Percentiles rank a stretch among this genome's conserved stretches.
These are phyloP conservation scores for Acronicta aceris DNA, from an alignment of 2,888 invertebrate genomes.

Conservation along the genomic window DNA sequence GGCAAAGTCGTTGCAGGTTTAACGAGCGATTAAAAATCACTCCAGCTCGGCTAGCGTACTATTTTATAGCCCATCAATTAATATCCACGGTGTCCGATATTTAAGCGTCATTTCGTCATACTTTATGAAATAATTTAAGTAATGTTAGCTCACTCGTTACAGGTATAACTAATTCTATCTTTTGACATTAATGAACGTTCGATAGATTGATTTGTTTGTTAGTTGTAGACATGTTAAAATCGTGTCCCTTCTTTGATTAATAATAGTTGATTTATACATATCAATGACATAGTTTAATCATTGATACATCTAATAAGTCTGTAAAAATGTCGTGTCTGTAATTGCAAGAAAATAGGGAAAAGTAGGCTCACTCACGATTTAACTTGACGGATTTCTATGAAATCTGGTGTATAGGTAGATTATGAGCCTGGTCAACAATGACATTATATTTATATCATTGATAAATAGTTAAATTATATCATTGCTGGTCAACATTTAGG, in stretches of 20 bases:
- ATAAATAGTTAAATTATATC: too few species aligned
- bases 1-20: slow-evolving; percentile 61
- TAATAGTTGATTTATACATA: too few species aligned
- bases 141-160: slow-evolving; percentile 6
- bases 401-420: too few species aligned
- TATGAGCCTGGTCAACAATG: too few species aligned
- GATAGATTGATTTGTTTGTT: slow-evolving; percentile 3
- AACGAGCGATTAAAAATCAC: slow-evolving; percentile 73
- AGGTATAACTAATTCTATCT: slow-evolving; percentile 5
- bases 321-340: too few species aligned
- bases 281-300: too few species aligned
- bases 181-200: background rate
- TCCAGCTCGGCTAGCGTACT: slow-evolving; percentile 61
- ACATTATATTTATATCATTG: too few species aligned
- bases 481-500: too few species aligned
- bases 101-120: slow-evolving; percentile 50
- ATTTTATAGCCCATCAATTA: slow-evolving; percentile 73
- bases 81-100: slow-evolving; percentile 60
- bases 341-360: too few species aligned
- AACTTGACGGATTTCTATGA: too few species aligned
- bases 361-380: too few species aligned
- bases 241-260: background rate
- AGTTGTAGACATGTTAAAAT: background rate
- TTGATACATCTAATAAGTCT: too few species aligned
- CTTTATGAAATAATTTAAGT: slow-evolving; percentile 46